These are phyloP conservation scores for Propithecus perrieri DNA, from an alignment of 2,797 vertebrate genomes.

Conservation along the genomic window DNA sequence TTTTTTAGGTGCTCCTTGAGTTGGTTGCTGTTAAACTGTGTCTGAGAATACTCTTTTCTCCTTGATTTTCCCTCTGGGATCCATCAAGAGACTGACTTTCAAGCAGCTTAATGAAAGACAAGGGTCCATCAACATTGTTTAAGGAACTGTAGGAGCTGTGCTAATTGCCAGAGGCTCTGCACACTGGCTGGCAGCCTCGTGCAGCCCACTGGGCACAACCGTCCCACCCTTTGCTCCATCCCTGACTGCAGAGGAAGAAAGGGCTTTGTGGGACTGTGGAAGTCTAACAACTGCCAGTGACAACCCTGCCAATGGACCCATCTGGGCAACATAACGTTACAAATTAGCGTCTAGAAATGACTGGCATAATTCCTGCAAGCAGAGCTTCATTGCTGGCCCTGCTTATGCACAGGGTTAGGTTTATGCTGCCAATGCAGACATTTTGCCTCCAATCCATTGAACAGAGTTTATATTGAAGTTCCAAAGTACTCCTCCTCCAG, in stretches of 20 bases:
- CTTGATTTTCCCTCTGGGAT: conserved; percentile 83
- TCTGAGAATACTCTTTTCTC: conserved; percentile 83
- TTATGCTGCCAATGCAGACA: background rate
- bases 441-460: background rate
- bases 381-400: background rate
- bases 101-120: conserved; percentile 84
- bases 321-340: background rate
- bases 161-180: conserved; percentile 77
- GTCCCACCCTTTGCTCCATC: conserved; percentile 24
- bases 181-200: conserved; percentile 48
- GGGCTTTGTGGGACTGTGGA: background rate
- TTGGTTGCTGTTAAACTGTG: conserved; percentile 81
- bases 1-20: conserved; percentile 79
- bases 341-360: background rate
- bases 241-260: conserved; percentile 6
- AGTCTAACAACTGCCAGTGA: conserved; percentile 57
- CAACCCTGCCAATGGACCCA: background rate
- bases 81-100: conserved; percentile 80
- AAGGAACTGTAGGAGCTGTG: conserved; percentile 73
- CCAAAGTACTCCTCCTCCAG: background rate
- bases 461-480: background rate
- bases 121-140: conserved; percentile 77
- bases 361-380: background rate
- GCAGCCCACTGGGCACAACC: background rate
- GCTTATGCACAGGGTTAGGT: background rate